Evolutionary conservation across 1,140 invertebrate species (phyloP).

Genomic region (Drosophila jambulina): DNA sequence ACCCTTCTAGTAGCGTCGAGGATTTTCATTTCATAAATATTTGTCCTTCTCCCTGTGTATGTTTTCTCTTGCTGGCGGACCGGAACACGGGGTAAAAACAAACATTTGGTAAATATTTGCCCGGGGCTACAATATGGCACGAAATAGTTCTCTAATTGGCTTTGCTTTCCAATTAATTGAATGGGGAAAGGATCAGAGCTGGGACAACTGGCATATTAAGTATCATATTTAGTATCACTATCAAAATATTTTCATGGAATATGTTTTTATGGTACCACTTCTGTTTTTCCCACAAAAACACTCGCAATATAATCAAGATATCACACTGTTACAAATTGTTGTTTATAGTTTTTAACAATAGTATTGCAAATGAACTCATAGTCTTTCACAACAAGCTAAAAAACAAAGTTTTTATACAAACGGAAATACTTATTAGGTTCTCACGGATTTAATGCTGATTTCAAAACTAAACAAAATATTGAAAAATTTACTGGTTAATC

Average conservation of each 20-base stretch:
- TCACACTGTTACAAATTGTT: not conserved
- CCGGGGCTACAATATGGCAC: slow-evolving; percentile 32
- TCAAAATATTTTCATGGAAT: slow-evolving; percentile 3
- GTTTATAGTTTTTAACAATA: not conserved
- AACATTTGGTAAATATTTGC: slow-evolving; percentile 48
- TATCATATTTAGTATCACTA: not conserved
- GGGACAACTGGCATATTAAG: not conserved
- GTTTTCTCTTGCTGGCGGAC: slow-evolving; percentile 16
- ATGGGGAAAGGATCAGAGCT: not conserved
- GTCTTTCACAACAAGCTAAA: not conserved
- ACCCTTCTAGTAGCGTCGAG: slow-evolving; percentile 28
- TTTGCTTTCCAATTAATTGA: slow-evolving; percentile 50
- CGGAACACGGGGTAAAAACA: slow-evolving; percentile 12
- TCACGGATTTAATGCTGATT: not conserved
- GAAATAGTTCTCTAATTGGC: slow-evolving; percentile 60
- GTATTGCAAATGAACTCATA: not conserved
- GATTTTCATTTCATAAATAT: slow-evolving; percentile 73
- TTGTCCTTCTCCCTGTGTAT: slow-evolving; percentile 44
- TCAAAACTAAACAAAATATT: not conserved
- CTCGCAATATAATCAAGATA: not conserved
- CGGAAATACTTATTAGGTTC: not conserved
- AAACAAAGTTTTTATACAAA: not conserved
- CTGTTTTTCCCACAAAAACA: not conserved
- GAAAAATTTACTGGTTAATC: not conserved
- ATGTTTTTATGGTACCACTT: not conserved